A percentile compares a stretch with the other conserved stretches of the same genome.
Conservation (phyloP, 2,113 vertebrate genomes). For the Dicrurus megarhynchus region DNA sequence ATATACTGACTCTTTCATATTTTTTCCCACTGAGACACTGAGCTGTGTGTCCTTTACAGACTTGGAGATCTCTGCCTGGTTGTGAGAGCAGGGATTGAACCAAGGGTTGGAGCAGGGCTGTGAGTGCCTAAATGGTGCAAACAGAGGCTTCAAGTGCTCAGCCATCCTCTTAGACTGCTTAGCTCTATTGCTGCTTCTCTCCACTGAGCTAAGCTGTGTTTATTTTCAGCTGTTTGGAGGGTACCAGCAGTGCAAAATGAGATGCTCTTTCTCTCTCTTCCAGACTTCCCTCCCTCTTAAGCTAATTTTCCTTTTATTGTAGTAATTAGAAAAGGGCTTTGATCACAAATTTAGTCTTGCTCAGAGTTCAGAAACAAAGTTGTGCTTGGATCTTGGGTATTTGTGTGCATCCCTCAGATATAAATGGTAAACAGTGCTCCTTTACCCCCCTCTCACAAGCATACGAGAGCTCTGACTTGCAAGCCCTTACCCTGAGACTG, state of each 20-base stretch:
- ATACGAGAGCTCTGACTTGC: constrained; percentile 7
- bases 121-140: background rate
- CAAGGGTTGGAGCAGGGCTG: background rate
- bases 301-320: constrained; percentile 43
- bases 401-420: background rate
- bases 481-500: constrained; percentile 32
- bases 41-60: background rate
- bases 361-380: constrained; percentile 38
- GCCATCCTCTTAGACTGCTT: background rate
- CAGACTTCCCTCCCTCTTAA: background rate
- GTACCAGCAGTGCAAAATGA: background rate
- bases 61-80: background rate
- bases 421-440: background rate
- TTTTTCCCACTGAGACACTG: background rate
- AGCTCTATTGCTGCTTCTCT: background rate
- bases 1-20: background rate
- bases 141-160: background rate
- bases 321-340: constrained; percentile 41
- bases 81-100: background rate
- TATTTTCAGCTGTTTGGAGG: background rate
- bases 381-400: constrained; percentile 8
- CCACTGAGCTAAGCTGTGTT: background rate
- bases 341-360: constrained; percentile 19
- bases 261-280: background rate
- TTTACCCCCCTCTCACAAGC: background rate